Percentiles rank a stretch among this genome's conserved stretches.
Conservation (phyloP, 2,797 vertebrate species). For the Neosalanx taihuensis region DNA sequence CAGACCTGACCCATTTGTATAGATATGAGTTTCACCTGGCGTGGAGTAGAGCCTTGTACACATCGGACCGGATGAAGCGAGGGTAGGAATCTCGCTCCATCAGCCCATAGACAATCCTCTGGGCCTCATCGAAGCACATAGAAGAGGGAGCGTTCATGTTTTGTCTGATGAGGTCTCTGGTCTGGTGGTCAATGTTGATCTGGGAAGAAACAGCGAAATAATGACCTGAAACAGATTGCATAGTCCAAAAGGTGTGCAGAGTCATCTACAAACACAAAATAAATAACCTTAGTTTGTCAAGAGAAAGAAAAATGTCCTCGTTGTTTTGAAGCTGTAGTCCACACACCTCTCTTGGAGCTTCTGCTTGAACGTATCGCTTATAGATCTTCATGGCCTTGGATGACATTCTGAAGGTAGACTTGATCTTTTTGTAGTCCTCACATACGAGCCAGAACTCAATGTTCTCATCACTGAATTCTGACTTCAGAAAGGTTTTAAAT, state of each 20-base stretch:
- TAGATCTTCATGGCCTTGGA: conserved; percentile 84
- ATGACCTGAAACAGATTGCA: background rate
- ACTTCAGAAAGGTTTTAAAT: conserved; percentile 84
- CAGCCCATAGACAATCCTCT: conserved; percentile 79
- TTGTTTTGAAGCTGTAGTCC: conserved; percentile 3
- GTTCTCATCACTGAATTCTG: conserved; percentile 87
- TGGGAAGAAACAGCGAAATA: conserved; percentile 48
- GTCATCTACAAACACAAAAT: background rate
- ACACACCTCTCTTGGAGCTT: conserved; percentile 81
- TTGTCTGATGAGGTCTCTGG: conserved; percentile 70
- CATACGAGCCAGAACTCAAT: conserved; percentile 87
- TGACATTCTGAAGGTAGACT: conserved; percentile 66
- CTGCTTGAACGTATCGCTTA: conserved; percentile 75
- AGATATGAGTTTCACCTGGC: conserved; percentile 42
- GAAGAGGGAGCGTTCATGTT: conserved; percentile 73
- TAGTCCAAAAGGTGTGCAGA: background rate
- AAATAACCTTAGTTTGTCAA: too few species aligned
- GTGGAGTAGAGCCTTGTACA: conserved; percentile 75
- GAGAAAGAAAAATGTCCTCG: background rate
- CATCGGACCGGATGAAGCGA: conserved; percentile 78
- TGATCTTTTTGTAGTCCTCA: conserved; percentile 83
- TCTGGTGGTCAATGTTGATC: conserved; percentile 88
- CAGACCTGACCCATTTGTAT: too few species aligned
- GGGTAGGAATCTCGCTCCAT: conserved; percentile 89
- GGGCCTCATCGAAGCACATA: conserved; percentile 80